These are phyloP conservation scores for Ifrita kowaldi DNA, from an alignment of 2,113 vertebrate genomes.

Conservation along the genomic window DNA sequence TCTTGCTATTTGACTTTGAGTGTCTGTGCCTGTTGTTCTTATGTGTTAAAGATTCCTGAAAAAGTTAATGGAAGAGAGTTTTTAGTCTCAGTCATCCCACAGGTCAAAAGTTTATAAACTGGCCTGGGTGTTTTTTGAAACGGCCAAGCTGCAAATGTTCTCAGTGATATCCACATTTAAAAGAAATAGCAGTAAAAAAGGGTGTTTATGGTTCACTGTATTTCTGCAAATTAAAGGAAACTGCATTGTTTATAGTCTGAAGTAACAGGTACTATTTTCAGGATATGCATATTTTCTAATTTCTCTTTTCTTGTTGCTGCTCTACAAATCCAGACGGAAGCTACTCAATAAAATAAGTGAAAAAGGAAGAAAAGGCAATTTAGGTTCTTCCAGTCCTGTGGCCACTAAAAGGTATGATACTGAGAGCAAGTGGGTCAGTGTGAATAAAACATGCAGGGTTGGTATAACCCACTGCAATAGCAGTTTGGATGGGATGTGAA, in stretches of 20 bases:
- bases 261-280: background rate
- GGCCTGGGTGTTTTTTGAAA: background rate
- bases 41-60: background rate
- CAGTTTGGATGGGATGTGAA: background rate
- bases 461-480: background rate
- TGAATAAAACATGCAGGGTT: background rate
- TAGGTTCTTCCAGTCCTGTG: background rate
- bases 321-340: background rate
- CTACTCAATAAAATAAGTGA: background rate
- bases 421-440: background rate
- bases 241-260: background rate
- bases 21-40: background rate
- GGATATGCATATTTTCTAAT: background rate
- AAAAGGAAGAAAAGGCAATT: background rate
- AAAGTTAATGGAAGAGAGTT: background rate
- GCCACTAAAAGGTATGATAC: background rate
- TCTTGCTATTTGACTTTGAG: background rate
- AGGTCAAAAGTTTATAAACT: background rate
- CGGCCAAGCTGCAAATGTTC: background rate
- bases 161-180: background rate
- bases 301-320: background rate
- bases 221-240: background rate
- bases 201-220: background rate
- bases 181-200: background rate
- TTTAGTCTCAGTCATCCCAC: background rate